Conservation (phyloP, 2,797 vertebrate species). For the Propithecus deckenii region DNA sequence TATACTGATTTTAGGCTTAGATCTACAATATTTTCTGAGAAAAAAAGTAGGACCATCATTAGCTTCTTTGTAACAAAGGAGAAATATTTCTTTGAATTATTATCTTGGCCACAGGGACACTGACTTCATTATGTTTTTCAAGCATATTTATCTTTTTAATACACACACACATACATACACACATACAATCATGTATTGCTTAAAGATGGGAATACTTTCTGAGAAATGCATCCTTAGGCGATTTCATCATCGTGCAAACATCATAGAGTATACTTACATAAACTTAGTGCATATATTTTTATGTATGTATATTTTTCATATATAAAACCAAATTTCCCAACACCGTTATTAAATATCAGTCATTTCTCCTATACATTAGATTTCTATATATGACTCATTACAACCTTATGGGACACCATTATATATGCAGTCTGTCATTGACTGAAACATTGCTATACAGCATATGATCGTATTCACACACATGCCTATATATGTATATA, state of each 20-base stretch:
- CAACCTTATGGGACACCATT: background rate
- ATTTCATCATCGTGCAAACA: background rate
- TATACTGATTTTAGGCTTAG: background rate
- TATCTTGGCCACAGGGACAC: background rate
- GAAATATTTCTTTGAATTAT: constrained; percentile 23
- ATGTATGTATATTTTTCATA: no score
- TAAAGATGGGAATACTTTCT: background rate
- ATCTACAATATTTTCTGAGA: background rate
- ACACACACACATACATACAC: background rate
- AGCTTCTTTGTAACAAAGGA: background rate
- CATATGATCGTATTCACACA: background rate
- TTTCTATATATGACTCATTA: background rate
- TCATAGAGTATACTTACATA: background rate
- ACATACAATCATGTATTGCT: background rate
- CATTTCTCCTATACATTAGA: background rate
- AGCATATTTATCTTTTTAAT: background rate
- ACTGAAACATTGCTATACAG: background rate
- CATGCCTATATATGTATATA: no score
- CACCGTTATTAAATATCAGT: background rate
- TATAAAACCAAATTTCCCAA: background rate
- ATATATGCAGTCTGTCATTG: background rate
- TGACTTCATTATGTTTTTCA: background rate
- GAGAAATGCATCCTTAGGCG: background rate
- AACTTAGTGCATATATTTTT: background rate
- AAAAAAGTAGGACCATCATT: background rate